Base-by-base conservation (phyloP, 2,888 invertebrate genomes). In the Buathra laborator region DNA sequence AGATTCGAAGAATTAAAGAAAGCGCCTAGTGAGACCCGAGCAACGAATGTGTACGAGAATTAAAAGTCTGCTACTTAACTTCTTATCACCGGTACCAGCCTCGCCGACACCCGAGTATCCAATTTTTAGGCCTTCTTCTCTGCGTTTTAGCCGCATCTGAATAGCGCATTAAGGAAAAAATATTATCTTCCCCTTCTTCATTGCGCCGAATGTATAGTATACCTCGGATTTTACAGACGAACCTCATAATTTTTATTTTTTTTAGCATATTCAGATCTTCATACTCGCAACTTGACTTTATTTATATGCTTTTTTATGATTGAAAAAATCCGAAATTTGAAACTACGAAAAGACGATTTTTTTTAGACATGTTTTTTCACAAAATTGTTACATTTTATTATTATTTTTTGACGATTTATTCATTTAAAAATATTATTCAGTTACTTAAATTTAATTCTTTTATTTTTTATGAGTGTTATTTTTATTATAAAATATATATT, bases 11-110 rank as follows among this genome's bases (percentile, higher is more conserved):
- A 19, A 72, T 16, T 16, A 66, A 68, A 64, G 12, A 67, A 59
- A 56, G 37, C 10, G 44, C 44, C 16, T 6, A 14, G 43, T 7
- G 56, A 59, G 32, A 24, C 44, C 71, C 53, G 44, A 29, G 64
- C n/a, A 46, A 19, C n/a, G 56, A 72, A 77, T 53, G 83, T 86
- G 46, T 88, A 88, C 43, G 87, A 86, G 70, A 83, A 80, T 82
- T 83, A 80, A 78, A 86, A 86, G 75, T 78, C 70, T 79, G 80
- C 85, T 81, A 83, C 84, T 87, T 80, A 86, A 83, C 82, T 86
- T 86, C 86, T 87, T 86, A 87, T 87, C 86, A 84, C 79, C 66
- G 71, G 83, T 79, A 74, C 43, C 86, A 76, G 85, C 76, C 83
- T 81, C 77, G 19, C 77, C 24, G 67, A 64, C 77, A 70, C 74